Evolutionary conservation across 2,113 vertebrate species (phyloP), one percentile per base, ranked within the genome.

Genomic region (human (Homo sapiens)): DNA sequence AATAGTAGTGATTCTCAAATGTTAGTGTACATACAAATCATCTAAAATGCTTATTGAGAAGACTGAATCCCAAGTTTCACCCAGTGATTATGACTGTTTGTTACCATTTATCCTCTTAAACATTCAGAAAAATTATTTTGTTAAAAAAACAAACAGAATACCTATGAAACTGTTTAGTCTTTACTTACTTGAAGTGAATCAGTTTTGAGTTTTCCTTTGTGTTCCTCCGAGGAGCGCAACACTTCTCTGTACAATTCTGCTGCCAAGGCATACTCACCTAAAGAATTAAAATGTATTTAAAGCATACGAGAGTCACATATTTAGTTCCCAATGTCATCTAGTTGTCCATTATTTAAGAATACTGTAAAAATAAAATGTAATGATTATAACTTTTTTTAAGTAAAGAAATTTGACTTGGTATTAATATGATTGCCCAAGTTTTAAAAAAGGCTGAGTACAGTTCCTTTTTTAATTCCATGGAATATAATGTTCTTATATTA

Each of bases 191-290:
- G 99, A 90, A 99, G 98, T 20, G 99, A 99, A 98, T 99, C 99
- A 0, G 99, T 99, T 99, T 99, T 99, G 97, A 99, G 99, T 85
- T 99, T 98, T 96, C 98, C 99, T 99, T 99, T 99, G 98, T 99
- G 99, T 96, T 99, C 99, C 98, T 99, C 99, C 83, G 99, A 99
- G 14, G 99, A 99, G 55, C 99, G 99, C 57, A 99, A 98, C 82
- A 99, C 99, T 98, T 99, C 99, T 98, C 99, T 99, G 96, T 99
- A 99, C 89, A 99, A 98, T 94, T 99, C 99, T 0, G 95, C 99
- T 30, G 99, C 99, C 85, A 98, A 97, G 0, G 97, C 93, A 98
- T 99, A 99, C 97, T 99, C 99, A 95, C 98, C 99, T 99, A 89
- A 89, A 96, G 81, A 85, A 96, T 92, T 78, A 92, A 95, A 95